A percentile compares a stretch with the other conserved stretches of the same genome.
Conservation (phyloP, 2,888 invertebrate species). For the Ichneumoninae sp. region DNA sequence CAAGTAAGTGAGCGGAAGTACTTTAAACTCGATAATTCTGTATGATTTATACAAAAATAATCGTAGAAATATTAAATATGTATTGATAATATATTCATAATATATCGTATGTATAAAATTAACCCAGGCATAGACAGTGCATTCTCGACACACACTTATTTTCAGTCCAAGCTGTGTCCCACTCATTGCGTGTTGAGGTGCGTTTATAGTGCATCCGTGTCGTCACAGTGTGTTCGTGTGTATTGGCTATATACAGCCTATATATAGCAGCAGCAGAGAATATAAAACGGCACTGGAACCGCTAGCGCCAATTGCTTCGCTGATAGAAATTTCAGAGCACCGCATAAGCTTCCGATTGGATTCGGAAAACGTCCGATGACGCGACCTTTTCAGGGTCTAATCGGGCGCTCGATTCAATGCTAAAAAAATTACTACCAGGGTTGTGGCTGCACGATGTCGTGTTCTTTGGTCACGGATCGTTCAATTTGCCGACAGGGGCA, state of each 20-base stretch:
- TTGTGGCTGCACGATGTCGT: constrained; percentile 24
- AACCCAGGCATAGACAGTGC: constrained; percentile 49
- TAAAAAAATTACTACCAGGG: neutral
- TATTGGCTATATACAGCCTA: constrained; percentile 12
- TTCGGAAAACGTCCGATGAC: neutral
- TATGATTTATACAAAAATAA: too few relatives aligned
- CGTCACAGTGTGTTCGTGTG: constrained; percentile 35
- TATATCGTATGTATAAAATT: constrained; percentile 26
- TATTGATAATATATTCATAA: neutral
- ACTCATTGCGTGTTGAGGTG: constrained; percentile 57
- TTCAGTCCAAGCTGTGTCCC: constrained; percentile 50
- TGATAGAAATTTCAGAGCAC: neutral
- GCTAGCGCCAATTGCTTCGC: neutral
- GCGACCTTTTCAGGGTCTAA: neutral
- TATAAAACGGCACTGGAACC: neutral
- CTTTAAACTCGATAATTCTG: neutral
- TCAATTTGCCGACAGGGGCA: constrained; percentile 19
- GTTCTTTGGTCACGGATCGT: constrained; percentile 35
- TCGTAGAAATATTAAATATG: too few relatives aligned
- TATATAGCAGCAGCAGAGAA: constrained; percentile 6
- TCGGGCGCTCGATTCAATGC: neutral
- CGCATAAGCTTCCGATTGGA: neutral
- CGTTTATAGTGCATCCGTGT: constrained; percentile 58
- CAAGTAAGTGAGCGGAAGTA: neutral
- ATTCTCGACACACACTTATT: constrained; percentile 61